A percentile compares a stretch with the other conserved stretches of the same genome.
These are phyloP conservation scores for Percopsis omiscomaycus DNA, from an alignment of 2,797 vertebrate genomes.

Conservation along the genomic window DNA sequence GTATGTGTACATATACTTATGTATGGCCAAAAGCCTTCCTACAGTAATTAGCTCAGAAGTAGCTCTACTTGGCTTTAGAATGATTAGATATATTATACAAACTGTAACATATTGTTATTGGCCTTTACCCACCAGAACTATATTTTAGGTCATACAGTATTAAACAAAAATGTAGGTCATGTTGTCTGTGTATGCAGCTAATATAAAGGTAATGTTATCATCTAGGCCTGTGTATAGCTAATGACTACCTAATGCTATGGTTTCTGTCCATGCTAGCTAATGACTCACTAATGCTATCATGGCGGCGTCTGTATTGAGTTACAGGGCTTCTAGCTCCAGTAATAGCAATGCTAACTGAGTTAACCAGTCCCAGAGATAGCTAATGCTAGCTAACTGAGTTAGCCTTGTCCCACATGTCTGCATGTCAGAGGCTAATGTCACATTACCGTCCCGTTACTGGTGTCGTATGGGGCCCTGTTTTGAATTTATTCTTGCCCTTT, in stretches of 20 bases:
- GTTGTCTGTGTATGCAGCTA: constrained; percentile 49
- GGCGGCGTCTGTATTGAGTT: constrained; percentile 76
- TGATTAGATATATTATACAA: no score
- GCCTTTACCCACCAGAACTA: constrained; percentile 45
- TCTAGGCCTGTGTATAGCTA: constrained; percentile 49
- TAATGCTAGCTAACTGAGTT: constrained; percentile 74
- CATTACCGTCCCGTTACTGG: constrained; percentile 59
- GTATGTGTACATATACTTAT: no score
- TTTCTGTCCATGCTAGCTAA: constrained; percentile 61
- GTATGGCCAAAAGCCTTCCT: no score
- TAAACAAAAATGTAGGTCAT: constrained; percentile 21
- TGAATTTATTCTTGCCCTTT: constrained; percentile 52
- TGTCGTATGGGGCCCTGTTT: constrained; percentile 56
- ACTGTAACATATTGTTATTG: constrained; percentile 30
- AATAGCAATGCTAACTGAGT: constrained; percentile 77
- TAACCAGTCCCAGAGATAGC: constrained; percentile 74
- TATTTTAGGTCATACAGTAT: constrained; percentile 51
- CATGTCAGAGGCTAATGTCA: constrained; percentile 73
- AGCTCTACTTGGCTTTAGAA: no score
- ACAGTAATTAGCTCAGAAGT: no score
- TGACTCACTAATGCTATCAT: constrained; percentile 76
- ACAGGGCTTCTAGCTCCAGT: constrained; percentile 76
- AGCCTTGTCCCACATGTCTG: constrained; percentile 57
- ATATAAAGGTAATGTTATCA: neutral
- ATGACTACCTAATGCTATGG: constrained; percentile 73